Evolutionary conservation across 2,797 vertebrate species (phyloP).

Genomic region (Poliocrania exsul): DNA sequence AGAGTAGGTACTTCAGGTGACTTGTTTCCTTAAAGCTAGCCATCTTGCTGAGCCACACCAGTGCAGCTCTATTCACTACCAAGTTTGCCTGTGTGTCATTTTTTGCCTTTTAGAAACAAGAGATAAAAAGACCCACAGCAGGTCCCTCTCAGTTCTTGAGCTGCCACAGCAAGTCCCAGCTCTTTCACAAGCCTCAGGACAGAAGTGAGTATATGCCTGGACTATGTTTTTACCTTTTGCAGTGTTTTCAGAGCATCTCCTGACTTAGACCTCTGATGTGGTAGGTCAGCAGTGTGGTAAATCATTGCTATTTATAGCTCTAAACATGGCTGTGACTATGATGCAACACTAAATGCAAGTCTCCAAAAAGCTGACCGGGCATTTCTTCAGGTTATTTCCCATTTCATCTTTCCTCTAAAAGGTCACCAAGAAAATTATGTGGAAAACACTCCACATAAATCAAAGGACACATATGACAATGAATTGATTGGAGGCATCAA

Average conservation of each 20-base stretch:
- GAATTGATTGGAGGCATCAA: not conserved
- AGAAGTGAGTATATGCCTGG: not conserved
- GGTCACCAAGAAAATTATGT: not conserved
- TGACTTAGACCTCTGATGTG: accelerated
- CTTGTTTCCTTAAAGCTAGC: not conserved
- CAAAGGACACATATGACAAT: not conserved
- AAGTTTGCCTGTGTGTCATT: accelerated
- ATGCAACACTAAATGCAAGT: not conserved
- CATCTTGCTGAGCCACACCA: accelerated
- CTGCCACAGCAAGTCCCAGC: not conserved
- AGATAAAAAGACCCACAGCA: not conserved
- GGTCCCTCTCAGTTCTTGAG: not conserved
- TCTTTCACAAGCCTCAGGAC: not conserved
- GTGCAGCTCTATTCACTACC: not conserved
- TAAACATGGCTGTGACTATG: not conserved
- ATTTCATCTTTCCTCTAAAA: not conserved
- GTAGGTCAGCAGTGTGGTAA: accelerated
- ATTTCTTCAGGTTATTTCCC: not conserved
- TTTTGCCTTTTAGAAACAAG: not conserved
- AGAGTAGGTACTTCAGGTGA: not conserved
- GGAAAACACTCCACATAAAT: not conserved
- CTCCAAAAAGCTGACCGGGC: not conserved
- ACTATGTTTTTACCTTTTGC: too few species aligned
- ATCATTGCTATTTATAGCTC: not conserved
- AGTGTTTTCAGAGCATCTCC: not conserved